Evolutionary conservation across 2,113 vertebrate species (phyloP).

Genomic region (Hylia prasina): DNA sequence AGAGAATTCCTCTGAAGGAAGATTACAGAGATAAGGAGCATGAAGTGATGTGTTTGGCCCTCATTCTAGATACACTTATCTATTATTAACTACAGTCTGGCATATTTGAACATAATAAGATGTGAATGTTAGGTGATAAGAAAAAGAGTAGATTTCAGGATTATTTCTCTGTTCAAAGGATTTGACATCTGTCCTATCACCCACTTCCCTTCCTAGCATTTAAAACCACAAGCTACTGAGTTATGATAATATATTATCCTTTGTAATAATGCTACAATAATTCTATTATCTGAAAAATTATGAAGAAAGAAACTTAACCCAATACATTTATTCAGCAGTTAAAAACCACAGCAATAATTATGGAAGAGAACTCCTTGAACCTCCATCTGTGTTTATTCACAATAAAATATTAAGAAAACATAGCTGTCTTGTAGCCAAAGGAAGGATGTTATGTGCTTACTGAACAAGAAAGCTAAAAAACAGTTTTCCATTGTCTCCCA

Average conservation of each 20-base stretch:
- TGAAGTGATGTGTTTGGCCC: constrained; percentile 1
- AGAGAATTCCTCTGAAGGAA: constrained; percentile 36
- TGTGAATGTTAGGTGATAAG: constrained; percentile 21
- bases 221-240: background rate
- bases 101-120: constrained; percentile 48
- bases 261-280: background rate
- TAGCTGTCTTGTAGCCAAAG: background rate
- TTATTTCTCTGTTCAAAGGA: constrained; percentile 31
- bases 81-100: constrained; percentile 43
- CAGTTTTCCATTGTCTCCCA: background rate
- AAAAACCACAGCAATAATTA: background rate
- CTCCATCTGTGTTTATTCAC: background rate
- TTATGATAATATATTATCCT: background rate
- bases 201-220: background rate
- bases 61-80: constrained; percentile 13
- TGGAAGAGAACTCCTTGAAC: background rate
- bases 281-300: background rate
- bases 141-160: constrained; percentile 41
- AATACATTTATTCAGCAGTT: background rate
- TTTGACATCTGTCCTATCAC: background rate
- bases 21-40: constrained; percentile 40
- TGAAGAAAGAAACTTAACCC: background rate
- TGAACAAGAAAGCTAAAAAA: background rate
- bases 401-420: background rate
- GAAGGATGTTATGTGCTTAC: background rate